Evolutionary conservation across 64 coral and sea anemone genomes (phyloP).

Genomic region (Pocillopora verrucosa): DNA sequence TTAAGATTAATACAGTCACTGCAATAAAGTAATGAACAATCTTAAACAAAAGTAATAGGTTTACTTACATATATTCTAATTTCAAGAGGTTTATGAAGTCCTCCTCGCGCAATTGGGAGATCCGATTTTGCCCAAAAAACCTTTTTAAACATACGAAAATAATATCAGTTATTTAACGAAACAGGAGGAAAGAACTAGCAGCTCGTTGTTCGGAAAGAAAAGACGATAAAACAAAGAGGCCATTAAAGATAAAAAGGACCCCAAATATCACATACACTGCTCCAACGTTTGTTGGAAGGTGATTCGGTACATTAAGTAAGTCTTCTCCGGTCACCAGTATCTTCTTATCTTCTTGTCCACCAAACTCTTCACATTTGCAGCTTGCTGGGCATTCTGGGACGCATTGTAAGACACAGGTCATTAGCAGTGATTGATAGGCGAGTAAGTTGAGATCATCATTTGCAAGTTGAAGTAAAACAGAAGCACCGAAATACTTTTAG

Average conservation of each 20-base stretch:
- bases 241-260: not conserved
- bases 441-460: not conserved
- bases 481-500: too few species aligned
- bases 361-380: not conserved
- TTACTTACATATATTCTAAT: slow-evolving; percentile 20
- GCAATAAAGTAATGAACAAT: too few species aligned
- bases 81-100: not conserved
- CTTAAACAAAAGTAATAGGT: not conserved
- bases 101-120: not conserved
- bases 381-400: not conserved
- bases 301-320: not conserved
- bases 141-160: not conserved
- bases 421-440: not conserved
- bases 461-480: too few species aligned
- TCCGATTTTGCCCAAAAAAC: not conserved
- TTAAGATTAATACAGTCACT: too few species aligned
- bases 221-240: too few species aligned
- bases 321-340: not conserved
- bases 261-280: not conserved
- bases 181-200: too few species aligned
- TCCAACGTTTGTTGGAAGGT: not conserved
- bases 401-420: not conserved
- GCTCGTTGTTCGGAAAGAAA: too few species aligned
- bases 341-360: not conserved
- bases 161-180: not conserved